Base-by-base conservation (phyloP, 2,888 invertebrate genomes). In the Xylota sylvarum region DNA sequence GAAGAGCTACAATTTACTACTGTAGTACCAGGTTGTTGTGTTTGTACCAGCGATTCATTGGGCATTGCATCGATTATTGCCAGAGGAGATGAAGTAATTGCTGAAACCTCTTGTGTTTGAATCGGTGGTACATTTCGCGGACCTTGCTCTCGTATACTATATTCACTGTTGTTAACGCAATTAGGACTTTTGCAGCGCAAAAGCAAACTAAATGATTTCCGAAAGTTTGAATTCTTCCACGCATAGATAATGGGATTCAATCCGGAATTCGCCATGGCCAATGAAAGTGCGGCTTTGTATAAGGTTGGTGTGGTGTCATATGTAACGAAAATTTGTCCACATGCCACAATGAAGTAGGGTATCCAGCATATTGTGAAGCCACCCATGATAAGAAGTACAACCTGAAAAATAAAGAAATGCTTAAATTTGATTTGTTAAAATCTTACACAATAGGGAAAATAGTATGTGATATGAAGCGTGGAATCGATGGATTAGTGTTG, bases 211-310 rank as follows among this genome's bases (percentile, higher is more conserved):
- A 97, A 96, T 0, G 96, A 96, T 64, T 94, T 94, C 4, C 96
- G 94, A 91, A 96, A 97, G 87, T 95, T 96, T 6, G 95, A 94
- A 91, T 96, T 97, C 91, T 97, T 97, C 97, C 97, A 97, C 35
- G 96, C 96, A 93, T 97, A 97, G 89, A 97, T 96, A 55, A 97
- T 93, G 0, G 97, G 97, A 92, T 97, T 97, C 90, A 96, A 94
- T 32, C 96, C 96, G 7, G 96, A 97, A 92, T 97, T 97, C 69
- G 95, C 94, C 93, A 97, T 95, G 27, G 96, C 97, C 87, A 97
- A 93, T 2, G 95, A 95, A 83, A 96, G 95, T 64, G 95, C 94
- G 14, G 94, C 93, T 88, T 95, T 95, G 92, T 96, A 96, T 50
- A 94, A 92, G 78, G 94, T 92, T 88, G 94, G 93, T 90, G 93